Percentiles rank a stretch among this genome's conserved stretches.
phyloP scores from a whole-genome alignment of 2,888 invertebrate species.

The Phoronis australis region DNA sequence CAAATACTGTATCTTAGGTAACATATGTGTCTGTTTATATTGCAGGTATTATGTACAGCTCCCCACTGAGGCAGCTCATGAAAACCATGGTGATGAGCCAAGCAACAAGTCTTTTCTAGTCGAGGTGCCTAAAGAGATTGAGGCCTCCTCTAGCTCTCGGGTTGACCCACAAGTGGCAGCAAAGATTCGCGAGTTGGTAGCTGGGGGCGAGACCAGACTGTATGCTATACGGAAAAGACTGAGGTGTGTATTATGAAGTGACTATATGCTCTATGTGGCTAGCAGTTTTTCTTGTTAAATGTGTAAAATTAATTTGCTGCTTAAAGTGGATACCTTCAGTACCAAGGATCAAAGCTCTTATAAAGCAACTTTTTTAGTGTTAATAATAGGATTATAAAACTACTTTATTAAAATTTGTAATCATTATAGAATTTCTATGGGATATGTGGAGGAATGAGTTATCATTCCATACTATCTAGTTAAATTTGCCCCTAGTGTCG shows the following conservation, averaged over 20 bases:
- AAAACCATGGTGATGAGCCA: slow-evolving; percentile 33
- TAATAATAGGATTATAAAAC: too few relatives aligned
- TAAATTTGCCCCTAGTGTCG: too few relatives aligned
- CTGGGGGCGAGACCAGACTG: slow-evolving; percentile 42
- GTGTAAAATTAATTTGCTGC: neutral
- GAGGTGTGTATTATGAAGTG: slow-evolving; percentile 27
- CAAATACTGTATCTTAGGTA: too few relatives aligned
- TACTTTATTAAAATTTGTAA: too few relatives aligned
- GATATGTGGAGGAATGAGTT: too few relatives aligned
- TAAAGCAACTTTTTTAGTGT: too few relatives aligned
- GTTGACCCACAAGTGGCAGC: slow-evolving; percentile 42
- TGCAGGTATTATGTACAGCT: slow-evolving; percentile 51
- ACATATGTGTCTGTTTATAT: too few relatives aligned
- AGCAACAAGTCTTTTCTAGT: neutral
- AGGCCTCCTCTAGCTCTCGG: slow-evolving; percentile 13
- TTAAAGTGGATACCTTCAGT: neutral
- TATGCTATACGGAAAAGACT: slow-evolving; percentile 45
- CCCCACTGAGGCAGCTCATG: slow-evolving; percentile 49
- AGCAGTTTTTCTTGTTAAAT: neutral
- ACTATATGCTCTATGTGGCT: neutral
- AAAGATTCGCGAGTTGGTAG: slow-evolving; percentile 45
- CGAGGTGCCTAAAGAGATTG: slow-evolving; percentile 3
- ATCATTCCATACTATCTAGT: too few relatives aligned
- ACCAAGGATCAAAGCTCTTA: too few relatives aligned
- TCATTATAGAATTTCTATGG: too few relatives aligned